Conservation (phyloP, 2,888 invertebrate genomes). For the Alentia gelatinosa region DNA sequence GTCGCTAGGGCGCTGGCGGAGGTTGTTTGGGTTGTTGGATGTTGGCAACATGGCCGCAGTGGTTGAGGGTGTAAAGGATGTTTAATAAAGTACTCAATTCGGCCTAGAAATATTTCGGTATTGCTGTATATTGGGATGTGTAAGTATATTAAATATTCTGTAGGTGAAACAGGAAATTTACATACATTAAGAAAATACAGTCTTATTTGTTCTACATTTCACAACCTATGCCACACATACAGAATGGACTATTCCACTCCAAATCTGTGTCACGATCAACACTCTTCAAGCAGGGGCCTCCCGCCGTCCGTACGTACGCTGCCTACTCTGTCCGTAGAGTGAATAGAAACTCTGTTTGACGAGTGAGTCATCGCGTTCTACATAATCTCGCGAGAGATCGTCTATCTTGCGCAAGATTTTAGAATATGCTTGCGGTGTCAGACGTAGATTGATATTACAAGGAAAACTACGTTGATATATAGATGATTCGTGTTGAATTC, state of each 20-base stretch:
- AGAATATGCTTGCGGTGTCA: too few species aligned
- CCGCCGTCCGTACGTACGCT: too few species aligned
- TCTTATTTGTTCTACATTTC: too few species aligned
- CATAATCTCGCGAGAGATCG: neutral
- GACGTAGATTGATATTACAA: too few species aligned
- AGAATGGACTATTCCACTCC: neutral
- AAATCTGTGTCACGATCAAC: neutral
- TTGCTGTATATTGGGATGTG: too few species aligned
- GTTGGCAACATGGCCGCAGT: neutral
- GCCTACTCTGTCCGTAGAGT: neutral
- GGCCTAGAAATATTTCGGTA: too few species aligned
- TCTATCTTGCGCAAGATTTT: neutral
- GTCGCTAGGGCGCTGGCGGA: constrained; percentile 54
- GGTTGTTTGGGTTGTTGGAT: constrained; percentile 42
- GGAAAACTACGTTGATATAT: too few species aligned
- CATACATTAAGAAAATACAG: too few species aligned
- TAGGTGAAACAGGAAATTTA: too few species aligned
- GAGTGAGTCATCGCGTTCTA: neutral
- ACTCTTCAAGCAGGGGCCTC: neutral
- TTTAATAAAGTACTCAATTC: too few species aligned
- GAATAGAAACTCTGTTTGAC: neutral
- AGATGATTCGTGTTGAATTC: too few species aligned
- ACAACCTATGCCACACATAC: too few species aligned
- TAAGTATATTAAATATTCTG: neutral
- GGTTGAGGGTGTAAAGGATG: neutral